Base-by-base conservation (phyloP, 92 coral and sea anemone species). In the Pocillopora grandis region DNA sequence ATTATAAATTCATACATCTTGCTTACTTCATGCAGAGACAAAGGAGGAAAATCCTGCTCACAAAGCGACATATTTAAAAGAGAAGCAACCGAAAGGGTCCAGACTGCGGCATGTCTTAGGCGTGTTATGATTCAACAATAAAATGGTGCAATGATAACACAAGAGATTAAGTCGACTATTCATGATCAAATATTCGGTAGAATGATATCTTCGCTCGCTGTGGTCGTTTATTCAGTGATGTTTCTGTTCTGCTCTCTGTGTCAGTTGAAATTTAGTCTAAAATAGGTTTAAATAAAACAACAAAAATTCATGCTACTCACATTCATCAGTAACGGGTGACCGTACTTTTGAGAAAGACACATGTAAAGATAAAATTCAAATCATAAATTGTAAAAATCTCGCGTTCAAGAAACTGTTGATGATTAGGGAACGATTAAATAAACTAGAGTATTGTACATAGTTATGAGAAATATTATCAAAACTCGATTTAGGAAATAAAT, bases 331-430 rank as follows among this genome's bases (percentile, higher is more conserved):
- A 75, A 72, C 58, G 63, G 84, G n/a, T 55, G 19, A 16, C 84
- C 84, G 33, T 80, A 80, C 84, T 80, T 70, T 35, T 9, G 20
- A 18, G 19, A 15, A 16, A 57, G 33, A 33, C n/a, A 11, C 76
- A 57, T 80, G 75, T 23, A 21, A 80, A 80, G 57, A 56, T 70
- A 70, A 68, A 36, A 8, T 20, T 19, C 21, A 18, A 31, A 37
- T 48, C 15, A 36, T 16, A 68, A 68, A 70, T 70, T 70, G 75
- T 70, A n/a, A 70, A 55, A 70, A 70, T 33, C 42, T 70, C 55
- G 42, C 55, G 19, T 12, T 70, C 20, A 70, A 69, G 33, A 12
- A 33, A 37, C 52, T 42, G 52, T 9, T 35, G 33, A 37, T 70
- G 21, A 70, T 55, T 33, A 16, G 6, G 70, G 33, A 66, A 70